These are phyloP conservation scores for Pteruthius melanotis DNA, from an alignment of 2,113 vertebrate species.

Conservation along the genomic window DNA sequence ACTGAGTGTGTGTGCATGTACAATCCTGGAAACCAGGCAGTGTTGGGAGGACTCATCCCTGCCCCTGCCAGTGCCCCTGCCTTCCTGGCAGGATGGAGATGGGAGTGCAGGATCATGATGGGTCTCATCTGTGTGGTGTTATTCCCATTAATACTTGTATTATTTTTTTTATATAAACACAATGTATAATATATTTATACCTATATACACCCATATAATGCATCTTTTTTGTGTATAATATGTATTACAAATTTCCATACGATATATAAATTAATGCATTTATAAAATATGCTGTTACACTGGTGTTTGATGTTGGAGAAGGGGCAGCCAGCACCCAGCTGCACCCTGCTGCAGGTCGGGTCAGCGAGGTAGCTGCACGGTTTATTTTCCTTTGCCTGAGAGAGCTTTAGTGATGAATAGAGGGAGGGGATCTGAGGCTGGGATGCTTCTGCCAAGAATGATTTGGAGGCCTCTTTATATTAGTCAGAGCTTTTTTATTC, in stretches of 20 bases:
- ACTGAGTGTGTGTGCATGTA: too few species aligned
- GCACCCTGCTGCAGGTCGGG: slow-evolving; percentile 70
- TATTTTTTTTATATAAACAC: neutral
- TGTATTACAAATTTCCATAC: neutral
- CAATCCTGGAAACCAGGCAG: neutral
- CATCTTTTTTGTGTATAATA: neutral
- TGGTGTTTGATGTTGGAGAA: neutral
- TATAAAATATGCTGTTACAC: neutral
- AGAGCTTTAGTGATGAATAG: slow-evolving; percentile 82
- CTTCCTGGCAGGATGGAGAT: neutral
- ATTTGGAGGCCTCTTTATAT: slow-evolving; percentile 73
- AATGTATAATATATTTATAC: neutral
- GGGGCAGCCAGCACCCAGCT: slow-evolving; percentile 29
- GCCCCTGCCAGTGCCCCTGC: neutral
- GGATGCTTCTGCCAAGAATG: slow-evolving; percentile 72
- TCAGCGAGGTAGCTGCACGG: slow-evolving; percentile 70
- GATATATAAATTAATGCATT: neutral
- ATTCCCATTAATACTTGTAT: neutral
- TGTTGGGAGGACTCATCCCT: neutral
- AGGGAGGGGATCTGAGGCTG: slow-evolving; percentile 77
- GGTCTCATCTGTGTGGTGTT: fast-evolving
- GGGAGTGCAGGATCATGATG: neutral
- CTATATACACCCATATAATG: too few species aligned
- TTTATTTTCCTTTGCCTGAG: slow-evolving; percentile 73
- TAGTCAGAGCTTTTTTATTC: slow-evolving; percentile 86